These are phyloP conservation scores for Sus cebifrons DNA, from an alignment of 2,797 vertebrate genomes.

Conservation along the genomic window DNA sequence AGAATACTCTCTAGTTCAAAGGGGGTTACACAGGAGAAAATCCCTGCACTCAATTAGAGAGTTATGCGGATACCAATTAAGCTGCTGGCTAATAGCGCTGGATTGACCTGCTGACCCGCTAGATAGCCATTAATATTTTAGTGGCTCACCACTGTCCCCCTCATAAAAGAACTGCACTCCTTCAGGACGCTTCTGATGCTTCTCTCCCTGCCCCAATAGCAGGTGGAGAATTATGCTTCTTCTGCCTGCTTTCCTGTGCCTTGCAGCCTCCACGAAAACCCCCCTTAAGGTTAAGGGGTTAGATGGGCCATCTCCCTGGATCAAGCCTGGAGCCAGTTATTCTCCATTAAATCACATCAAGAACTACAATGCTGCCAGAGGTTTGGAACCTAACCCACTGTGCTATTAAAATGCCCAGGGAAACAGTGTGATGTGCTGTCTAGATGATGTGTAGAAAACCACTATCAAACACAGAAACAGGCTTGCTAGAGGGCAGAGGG, in stretches of 20 bases:
- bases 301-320: not conserved
- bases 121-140: not conserved
- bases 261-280: not conserved
- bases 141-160: not conserved
- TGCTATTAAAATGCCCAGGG: not conserved
- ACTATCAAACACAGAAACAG: not conserved
- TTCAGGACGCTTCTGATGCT: not conserved
- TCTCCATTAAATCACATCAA: conserved; percentile 9
- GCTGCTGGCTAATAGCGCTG: not conserved
- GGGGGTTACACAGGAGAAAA: not conserved
- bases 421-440: not conserved
- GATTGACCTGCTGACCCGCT: not conserved
- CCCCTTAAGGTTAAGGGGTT: not conserved
- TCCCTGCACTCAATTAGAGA: not conserved
- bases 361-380: not conserved
- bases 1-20: not conserved
- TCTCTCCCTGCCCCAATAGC: not conserved
- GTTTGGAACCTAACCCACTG: not conserved
- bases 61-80: not conserved
- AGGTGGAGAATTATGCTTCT: not conserved
- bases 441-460: not conserved
- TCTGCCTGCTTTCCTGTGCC: not conserved
- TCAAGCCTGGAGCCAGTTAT: not conserved
- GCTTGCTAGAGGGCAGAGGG: not conserved
- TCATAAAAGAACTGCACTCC: not conserved